Evolutionary conservation across 2,113 vertebrate species (phyloP), one percentile per base, ranked within the genome.

Genomic region (Cisticola juncidis): DNA sequence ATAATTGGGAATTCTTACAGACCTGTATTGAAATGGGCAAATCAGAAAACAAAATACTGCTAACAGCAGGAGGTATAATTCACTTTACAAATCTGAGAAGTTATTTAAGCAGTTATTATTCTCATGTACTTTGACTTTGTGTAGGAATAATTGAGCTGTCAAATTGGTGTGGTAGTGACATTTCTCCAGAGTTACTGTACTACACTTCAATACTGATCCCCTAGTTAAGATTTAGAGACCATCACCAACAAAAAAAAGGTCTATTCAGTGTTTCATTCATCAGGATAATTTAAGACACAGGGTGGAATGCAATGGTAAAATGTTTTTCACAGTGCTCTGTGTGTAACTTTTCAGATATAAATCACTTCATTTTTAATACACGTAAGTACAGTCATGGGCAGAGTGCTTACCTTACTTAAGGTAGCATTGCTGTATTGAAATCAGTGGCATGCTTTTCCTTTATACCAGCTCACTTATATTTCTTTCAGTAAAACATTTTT

Each of bases 401-500:
- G 74, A 51, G 57, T 71, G 35, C 54, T 93, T 56, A 36, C 61
- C 38, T 68, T 40, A 7, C 5, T 2, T 77, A 51, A 89, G 51
- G 65, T 48, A 79, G 21, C 38, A 14, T 18, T 79, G 40, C 50
- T 94, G 1, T 28, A 16, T 25, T 85, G 65, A 77, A 90, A 61
- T 54, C 64, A 38, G 20, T 56, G 44, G 8, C 31, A 21, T 54
- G 29, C 82, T 79, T 84, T 81, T 62, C 65, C 48, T 78, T 91
- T 60, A 26, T 9, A 47, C 7, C 20, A 57, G 11, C n/a, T 86
- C 21, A 25, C 9, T 92, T 96, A 38, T 40, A 83, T 80, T 96
- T 96, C 86, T 94, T 92, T 80, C 88, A 86, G 72, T 93, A 94
- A 88, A 97, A 92, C 68, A 45, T 86, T 96, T 89, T 83, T 44